phyloP scores from a whole-genome alignment of 2,113 vertebrate species.

The Pipa parva region DNA sequence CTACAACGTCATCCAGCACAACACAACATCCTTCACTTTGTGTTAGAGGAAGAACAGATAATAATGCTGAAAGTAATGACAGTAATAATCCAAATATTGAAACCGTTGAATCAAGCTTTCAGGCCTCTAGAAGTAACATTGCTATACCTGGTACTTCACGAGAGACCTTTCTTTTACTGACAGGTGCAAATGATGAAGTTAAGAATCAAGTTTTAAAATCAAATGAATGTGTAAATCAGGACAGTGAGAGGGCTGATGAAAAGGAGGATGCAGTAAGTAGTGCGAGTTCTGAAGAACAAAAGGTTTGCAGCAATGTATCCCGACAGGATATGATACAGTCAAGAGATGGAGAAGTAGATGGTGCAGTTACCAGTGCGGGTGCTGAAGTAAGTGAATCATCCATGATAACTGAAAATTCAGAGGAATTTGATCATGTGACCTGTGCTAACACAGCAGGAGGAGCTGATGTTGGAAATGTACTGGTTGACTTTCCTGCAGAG shows the following conservation, averaged over 20 bases:
- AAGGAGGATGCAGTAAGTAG: conserved; percentile 74
- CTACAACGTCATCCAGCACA: conserved; percentile 26
- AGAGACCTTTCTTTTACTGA: conserved; percentile 40
- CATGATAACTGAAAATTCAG: conserved; percentile 41
- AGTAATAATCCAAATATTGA: conserved; percentile 13
- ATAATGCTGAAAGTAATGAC: conserved; percentile 21
- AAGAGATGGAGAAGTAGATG: conserved; percentile 62
- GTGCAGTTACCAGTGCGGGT: conserved; percentile 71
- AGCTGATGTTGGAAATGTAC: not conserved
- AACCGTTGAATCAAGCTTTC: conserved; percentile 54
- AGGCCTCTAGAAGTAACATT: conserved; percentile 61
- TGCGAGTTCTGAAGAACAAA: conserved; percentile 65
- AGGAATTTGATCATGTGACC: conserved; percentile 44
- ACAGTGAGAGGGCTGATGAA: conserved; percentile 62
- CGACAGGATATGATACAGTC: conserved; percentile 45
- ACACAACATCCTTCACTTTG: not conserved
- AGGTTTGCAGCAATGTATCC: conserved; percentile 37
- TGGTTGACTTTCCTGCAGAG: conserved; percentile 23
- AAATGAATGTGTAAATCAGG: conserved; percentile 42
- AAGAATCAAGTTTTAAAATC: conserved; percentile 39
- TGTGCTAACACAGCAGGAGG: conserved; percentile 46
- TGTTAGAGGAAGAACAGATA: not conserved
- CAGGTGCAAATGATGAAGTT: not conserved
- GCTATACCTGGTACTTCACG: conserved; percentile 62
- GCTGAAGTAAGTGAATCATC: conserved; percentile 58